Base-by-base conservation (phyloP, 2,888 invertebrate species). In the Plusia festucae region DNA sequence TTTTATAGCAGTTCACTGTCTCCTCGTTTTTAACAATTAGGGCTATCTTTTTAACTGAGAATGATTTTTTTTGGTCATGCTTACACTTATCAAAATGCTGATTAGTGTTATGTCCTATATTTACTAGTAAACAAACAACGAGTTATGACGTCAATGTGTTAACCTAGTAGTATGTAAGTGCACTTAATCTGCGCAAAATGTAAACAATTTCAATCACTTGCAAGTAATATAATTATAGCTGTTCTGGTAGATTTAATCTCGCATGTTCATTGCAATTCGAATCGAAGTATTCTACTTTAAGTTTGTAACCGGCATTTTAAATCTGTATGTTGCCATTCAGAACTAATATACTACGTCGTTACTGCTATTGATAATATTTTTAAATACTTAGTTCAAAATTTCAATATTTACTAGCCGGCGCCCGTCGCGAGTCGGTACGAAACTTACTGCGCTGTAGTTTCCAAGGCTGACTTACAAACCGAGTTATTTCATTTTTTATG, bases 381-480 rank as follows among this genome's bases (percentile, higher is more conserved):
- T 20, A 51, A 60, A 54, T 34, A n/a, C n/a, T n/a, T n/a, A 27
- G 54, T 46, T 24, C 52, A 62, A 60, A 60, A 2, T 22, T 46
- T 53, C n/a, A 53, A 49, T 34, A 18, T 5, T 24, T n/a, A n/a
- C n/a, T n/a, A n/a, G n/a, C n/a, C n/a, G n/a, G n/a, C n/a, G n/a
- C n/a, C n/a, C n/a, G n/a, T n/a, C n/a, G n/a, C n/a, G n/a, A n/a
- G n/a, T 30, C 15, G 44, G 46, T 57, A 59, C 64, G 70, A 67
- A 58, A 70, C 5, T 16, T 58, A 65, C 30, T 79, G 62, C 66
- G 68, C 34, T 64, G 59, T 67, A 64, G 57, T 65, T 66, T 67
- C 72, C 79, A 79, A 80, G 79, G 71, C 63, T 72, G 67, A 59
- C 67, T 70, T 68, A 65, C 49, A 60, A 44, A 56, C 30, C 52